phyloP scores from a whole-genome alignment of 2,113 vertebrate species.

The Cochlearius cochlearius region DNA sequence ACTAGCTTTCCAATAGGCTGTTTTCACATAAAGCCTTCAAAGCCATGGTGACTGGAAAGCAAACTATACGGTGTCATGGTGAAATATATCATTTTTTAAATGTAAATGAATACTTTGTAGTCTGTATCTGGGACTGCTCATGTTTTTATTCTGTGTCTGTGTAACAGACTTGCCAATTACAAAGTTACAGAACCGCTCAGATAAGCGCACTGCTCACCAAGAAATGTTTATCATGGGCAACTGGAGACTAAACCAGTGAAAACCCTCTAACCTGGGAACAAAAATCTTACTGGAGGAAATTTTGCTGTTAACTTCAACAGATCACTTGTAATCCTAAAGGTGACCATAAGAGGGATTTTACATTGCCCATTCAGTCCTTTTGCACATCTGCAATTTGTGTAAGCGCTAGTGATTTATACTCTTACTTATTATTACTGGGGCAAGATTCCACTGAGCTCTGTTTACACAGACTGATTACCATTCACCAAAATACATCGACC shows the following conservation, averaged over 20 bases:
- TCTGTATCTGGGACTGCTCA: neutral
- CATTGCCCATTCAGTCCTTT: neutral
- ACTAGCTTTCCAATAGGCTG: neutral
- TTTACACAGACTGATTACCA: neutral
- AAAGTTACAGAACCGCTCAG: neutral
- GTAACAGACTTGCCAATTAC: neutral
- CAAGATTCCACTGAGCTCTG: neutral
- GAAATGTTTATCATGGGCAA: neutral
- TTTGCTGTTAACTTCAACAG: neutral
- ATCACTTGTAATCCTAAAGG: neutral
- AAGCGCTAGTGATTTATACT: neutral
- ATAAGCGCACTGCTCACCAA: neutral
- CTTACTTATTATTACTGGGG: neutral
- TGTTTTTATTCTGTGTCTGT: neutral
- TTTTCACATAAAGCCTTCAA: neutral
- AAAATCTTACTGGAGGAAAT: neutral
- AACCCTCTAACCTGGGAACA: neutral
- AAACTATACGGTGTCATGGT: neutral
- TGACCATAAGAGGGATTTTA: accelerated
- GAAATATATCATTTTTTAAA: neutral
- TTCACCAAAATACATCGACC: neutral
- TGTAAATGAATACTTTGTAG: neutral
- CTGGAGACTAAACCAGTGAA: neutral
- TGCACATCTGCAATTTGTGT: neutral
- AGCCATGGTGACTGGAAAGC: neutral